phyloP scores from a whole-genome alignment of 2,888 invertebrate species.

The Hypolimnas misippus region DNA sequence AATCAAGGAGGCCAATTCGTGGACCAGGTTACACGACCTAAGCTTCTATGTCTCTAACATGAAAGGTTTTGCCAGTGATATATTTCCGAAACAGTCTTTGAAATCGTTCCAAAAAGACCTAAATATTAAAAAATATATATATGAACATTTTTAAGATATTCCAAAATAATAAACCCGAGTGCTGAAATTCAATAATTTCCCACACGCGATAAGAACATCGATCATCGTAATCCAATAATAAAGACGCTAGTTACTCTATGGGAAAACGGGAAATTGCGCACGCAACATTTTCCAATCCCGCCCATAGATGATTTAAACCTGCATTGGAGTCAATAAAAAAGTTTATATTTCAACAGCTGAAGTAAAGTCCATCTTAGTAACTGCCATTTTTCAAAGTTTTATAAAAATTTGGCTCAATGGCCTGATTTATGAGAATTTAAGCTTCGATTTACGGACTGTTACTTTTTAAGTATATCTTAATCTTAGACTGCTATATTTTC shows the following conservation, averaged over 20 bases:
- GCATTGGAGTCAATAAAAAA: conserved; percentile 17
- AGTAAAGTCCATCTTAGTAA: background rate
- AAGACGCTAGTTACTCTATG: conserved; percentile 7
- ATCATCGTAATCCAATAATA: conserved; percentile 29
- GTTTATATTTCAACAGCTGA: conserved; percentile 13
- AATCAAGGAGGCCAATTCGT: too few relatives aligned
- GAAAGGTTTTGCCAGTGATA: too few relatives aligned
- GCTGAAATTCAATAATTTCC: conserved; percentile 16
- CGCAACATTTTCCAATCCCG: conserved; percentile 11
- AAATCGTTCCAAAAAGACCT: background rate
- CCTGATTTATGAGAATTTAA: too few relatives aligned
- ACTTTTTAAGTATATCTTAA: too few relatives aligned
- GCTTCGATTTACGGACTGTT: too few relatives aligned
- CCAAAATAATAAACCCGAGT: conserved; percentile 4
- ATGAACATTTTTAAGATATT: background rate
- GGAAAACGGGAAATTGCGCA: conserved; percentile 9
- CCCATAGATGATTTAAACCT: conserved; percentile 19
- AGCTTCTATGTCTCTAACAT: too few relatives aligned
- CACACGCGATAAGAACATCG: conserved; percentile 20
- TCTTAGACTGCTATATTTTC: too few relatives aligned
- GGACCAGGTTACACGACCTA: too few relatives aligned
- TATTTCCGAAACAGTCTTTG: too few relatives aligned
- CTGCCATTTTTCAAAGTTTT: too few relatives aligned
- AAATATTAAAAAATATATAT: background rate
- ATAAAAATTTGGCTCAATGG: too few relatives aligned